Percentiles rank a stretch among this genome's conserved stretches.
Conservation (phyloP, 2,888 invertebrate species). For the Holacanthella duospinosa region DNA sequence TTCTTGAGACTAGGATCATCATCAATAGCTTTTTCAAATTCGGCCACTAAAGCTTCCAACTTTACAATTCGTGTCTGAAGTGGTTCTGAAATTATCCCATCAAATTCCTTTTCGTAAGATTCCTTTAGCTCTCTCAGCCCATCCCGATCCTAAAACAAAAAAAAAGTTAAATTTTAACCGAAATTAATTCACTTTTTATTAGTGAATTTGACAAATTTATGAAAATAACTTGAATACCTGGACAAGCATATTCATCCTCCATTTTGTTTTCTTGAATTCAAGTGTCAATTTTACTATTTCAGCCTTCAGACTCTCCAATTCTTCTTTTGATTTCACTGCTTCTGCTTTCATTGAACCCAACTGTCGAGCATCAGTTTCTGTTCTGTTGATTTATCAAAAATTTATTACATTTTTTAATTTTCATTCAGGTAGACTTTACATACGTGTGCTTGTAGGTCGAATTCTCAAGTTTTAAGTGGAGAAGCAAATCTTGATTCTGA, state of each 20-base stretch:
- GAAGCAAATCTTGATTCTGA: conserved; percentile 24
- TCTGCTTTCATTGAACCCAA: background rate
- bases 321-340: background rate
- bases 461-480: conserved; percentile 31
- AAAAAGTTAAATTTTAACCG: conserved; percentile 2
- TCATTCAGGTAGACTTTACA: conserved; percentile 7
- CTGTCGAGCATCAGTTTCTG: background rate
- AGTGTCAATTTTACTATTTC: conserved; percentile 18
- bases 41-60: conserved; percentile 24
- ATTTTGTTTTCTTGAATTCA: conserved; percentile 20
- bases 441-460: conserved; percentile 24
- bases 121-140: conserved; percentile 34
- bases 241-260: conserved; percentile 21
- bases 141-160: conserved; percentile 30
- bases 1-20: conserved; percentile 23
- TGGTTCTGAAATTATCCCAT: conserved; percentile 26
- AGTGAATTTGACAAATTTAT: background rate
- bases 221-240: conserved; percentile 17
- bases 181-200: background rate
- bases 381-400: conserved; percentile 4
- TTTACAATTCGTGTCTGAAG: conserved; percentile 27
- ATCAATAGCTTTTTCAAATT: conserved; percentile 29
- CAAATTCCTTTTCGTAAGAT: conserved; percentile 34
- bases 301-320: conserved; percentile 9
- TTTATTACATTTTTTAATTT: background rate